Percentiles rank a stretch among this genome's conserved stretches.
Conservation (phyloP, 2,113 vertebrate species). For the Phocoena phocoena region DNA sequence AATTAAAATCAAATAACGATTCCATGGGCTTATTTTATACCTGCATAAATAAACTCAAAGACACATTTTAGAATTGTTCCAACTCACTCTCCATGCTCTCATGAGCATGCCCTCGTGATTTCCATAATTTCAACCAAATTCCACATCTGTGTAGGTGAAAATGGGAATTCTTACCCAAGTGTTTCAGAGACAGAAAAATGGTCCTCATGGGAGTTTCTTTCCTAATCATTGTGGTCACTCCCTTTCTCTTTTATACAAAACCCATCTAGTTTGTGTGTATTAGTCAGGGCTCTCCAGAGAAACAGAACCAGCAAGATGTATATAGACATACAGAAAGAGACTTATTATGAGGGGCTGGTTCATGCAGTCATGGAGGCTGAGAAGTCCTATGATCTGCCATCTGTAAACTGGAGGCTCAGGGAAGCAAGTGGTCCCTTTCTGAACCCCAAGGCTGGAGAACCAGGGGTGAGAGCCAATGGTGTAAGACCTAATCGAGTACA, state of each 20-base stretch:
- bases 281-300: not conserved
- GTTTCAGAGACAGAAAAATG: not conserved
- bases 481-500: not conserved
- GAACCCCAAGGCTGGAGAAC: not conserved
- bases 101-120: not conserved
- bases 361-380: not conserved
- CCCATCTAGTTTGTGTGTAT: not conserved
- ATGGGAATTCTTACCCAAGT: not conserved
- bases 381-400: not conserved
- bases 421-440: not conserved
- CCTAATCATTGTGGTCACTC: not conserved
- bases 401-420: not conserved
- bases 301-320: not conserved
- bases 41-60: not conserved
- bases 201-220: not conserved
- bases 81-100: not conserved
- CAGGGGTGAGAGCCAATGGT: not conserved
- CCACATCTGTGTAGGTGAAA: not conserved
- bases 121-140: not conserved
- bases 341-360: not conserved
- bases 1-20: constrained; percentile 39
- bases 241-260: not conserved
- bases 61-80: not conserved
- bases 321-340: not conserved
- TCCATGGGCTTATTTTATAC: not conserved